phyloP scores from a whole-genome alignment of 2,113 vertebrate species.

The Cromileptes altivelis region DNA sequence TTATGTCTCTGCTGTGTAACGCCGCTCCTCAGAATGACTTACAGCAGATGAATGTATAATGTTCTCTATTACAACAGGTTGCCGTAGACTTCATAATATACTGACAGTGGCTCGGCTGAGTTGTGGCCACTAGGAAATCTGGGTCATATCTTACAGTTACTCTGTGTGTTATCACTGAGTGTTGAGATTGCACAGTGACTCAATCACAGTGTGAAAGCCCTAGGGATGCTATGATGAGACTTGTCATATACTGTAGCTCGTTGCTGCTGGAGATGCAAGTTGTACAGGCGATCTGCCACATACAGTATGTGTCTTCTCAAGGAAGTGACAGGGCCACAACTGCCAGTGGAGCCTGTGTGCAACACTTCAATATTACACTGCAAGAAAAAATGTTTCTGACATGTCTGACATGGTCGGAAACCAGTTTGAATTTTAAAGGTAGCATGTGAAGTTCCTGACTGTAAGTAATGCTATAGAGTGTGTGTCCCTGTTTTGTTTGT shows the following conservation, averaged over 20 bases:
- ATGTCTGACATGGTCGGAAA: no score
- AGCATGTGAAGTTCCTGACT: background rate
- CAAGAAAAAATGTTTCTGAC: no score
- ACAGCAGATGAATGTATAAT: slow-evolving; percentile 16
- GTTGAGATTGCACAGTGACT: slow-evolving; percentile 15
- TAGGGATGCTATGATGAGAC: slow-evolving; percentile 3
- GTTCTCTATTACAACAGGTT: background rate
- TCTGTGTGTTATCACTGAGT: slow-evolving; percentile 27
- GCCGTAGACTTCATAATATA: background rate
- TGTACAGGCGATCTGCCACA: slow-evolving; percentile 3
- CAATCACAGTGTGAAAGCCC: slow-evolving; percentile 28
- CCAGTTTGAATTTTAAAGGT: background rate
- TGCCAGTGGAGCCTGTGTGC: background rate
- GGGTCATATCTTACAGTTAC: slow-evolving; percentile 43
- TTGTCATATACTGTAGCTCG: background rate
- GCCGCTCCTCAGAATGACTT: slow-evolving; percentile 9
- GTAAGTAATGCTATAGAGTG: background rate
- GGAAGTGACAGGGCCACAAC: background rate
- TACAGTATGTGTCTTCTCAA: background rate
- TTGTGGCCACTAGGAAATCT: slow-evolving; percentile 14
- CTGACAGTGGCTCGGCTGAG: background rate
- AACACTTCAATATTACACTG: no score
- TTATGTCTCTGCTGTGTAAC: background rate
- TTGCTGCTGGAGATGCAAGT: slow-evolving; percentile 3
- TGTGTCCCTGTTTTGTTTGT: no score